Base-by-base conservation (phyloP, 1,140 invertebrate genomes). In the Solenopsis invicta region DNA sequence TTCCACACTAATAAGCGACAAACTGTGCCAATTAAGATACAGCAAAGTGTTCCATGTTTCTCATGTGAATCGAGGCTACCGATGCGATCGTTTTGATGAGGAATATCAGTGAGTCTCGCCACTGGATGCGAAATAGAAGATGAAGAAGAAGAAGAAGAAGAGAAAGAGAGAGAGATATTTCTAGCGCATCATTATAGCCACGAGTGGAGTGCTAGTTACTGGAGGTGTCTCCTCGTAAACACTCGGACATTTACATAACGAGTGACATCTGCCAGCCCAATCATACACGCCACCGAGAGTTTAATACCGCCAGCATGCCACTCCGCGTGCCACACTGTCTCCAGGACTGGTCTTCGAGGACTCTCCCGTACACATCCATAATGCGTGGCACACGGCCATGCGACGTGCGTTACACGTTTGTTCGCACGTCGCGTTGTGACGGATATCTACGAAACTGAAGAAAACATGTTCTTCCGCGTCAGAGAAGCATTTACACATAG, bases 201-300 rank as follows among this genome's bases (percentile, higher is more conserved):
- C 87, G 88, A 89, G 87, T 84, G 88, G 76, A 88, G 89, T 90
- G 88, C 86, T 92, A 92, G 93, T 92, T 93, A 92, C 90, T 76
- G 86, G 87, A 93, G 91, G 92, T 94, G 93, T 95, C 92, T 92
- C 89, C 93, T 94, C 92, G 93, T 94, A 94, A 95, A 94, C 93
- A 94, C 92, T 93, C 75, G 50, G 85, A 66, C 92, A 93, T 94
- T 95, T 95, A 93, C 94, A 95, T 94, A 95, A 95, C 92, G 92
- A 95, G 94, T 95, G 94, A 95, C 94, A 95, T 95, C 92, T 93
- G 92, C 91, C 84, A 87, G 89, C 85, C 92, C 94, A 94, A 94
- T 94, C 92, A 93, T 93, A 94, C 89, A 92, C 88, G 87, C 88
- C 69, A 86, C 89, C 66, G 69, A 86, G 88, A 88, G 87, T 81